Percentiles rank a stretch among this genome's conserved stretches.
Conservation (phyloP, 1,140 invertebrate species). For the Chironomus striatipennis region DNA sequence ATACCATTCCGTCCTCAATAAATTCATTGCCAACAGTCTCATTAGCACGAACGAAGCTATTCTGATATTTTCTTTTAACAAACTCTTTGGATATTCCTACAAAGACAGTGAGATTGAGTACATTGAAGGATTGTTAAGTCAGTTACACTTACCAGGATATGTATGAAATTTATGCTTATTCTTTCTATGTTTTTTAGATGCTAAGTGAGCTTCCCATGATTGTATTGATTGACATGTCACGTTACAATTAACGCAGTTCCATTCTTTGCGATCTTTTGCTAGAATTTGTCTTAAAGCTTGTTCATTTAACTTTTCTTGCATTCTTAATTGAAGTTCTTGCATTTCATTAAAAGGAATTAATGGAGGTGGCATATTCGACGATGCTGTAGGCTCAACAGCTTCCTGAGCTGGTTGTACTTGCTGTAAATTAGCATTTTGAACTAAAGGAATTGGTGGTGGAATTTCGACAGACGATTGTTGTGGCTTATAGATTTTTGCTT, state of each 20-base stretch:
- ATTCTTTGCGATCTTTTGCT: slow-evolving; percentile 1
- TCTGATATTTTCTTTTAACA: neutral
- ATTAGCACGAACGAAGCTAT: neutral
- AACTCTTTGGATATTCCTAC: neutral
- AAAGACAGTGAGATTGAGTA: too few relatives aligned
- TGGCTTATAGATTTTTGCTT: neutral
- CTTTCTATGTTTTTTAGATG: slow-evolving; percentile 4
- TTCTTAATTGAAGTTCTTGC: neutral
- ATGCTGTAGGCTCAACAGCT: neutral
- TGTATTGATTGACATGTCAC: neutral
- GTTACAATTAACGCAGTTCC: neutral
- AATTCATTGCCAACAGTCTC: slow-evolving; percentile 4
- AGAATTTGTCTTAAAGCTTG: neutral
- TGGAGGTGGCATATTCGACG: neutral
- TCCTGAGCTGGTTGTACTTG: neutral
- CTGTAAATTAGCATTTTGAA: neutral
- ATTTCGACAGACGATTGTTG: neutral
- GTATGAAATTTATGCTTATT: neutral
- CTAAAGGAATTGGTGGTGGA: neutral
- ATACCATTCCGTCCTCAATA: neutral
- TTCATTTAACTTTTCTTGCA: neutral
- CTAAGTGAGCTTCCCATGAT: neutral
- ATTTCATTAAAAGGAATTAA: neutral
- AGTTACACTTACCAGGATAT: neutral
- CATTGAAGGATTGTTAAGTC: too few relatives aligned